These are phyloP conservation scores for Leptocoma aspasia DNA, from an alignment of 2,113 vertebrate genomes.

Conservation along the genomic window DNA sequence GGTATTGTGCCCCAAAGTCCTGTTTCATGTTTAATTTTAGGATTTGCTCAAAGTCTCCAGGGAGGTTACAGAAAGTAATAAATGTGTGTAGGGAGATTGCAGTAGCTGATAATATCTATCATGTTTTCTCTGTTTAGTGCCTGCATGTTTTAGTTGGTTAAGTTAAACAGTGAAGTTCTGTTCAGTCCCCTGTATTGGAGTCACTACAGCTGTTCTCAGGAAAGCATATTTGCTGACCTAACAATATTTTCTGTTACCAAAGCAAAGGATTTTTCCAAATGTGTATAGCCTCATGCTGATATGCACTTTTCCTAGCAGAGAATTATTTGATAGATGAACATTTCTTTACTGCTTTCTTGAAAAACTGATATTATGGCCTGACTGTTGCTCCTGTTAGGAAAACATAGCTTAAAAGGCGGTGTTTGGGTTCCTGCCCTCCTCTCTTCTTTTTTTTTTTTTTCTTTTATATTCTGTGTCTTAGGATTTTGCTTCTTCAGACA, in stretches of 20 bases:
- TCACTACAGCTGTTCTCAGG: neutral
- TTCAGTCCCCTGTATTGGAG: neutral
- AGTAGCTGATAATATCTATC: neutral
- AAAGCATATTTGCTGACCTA: neutral
- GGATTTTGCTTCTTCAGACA: neutral
- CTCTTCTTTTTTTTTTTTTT: neutral
- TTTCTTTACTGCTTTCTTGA: neutral
- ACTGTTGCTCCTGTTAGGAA: neutral
- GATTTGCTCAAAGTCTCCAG: neutral
- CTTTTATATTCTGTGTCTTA: neutral
- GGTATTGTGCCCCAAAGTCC: neutral
- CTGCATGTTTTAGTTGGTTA: neutral
- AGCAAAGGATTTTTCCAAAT: neutral
- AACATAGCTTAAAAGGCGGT: neutral
- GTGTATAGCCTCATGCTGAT: neutral
- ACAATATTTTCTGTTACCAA: neutral
- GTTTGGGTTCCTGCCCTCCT: fast-evolving
- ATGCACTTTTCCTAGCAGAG: neutral
- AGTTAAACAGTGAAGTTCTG: neutral
- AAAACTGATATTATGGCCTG: neutral
- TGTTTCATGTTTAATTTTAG: neutral
- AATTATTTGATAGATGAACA: neutral
- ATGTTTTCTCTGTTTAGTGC: neutral
- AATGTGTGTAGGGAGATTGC: neutral
- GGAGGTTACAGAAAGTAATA: neutral